phyloP scores from a whole-genome alignment of 2,888 invertebrate species.

The Nomada fucata region DNA sequence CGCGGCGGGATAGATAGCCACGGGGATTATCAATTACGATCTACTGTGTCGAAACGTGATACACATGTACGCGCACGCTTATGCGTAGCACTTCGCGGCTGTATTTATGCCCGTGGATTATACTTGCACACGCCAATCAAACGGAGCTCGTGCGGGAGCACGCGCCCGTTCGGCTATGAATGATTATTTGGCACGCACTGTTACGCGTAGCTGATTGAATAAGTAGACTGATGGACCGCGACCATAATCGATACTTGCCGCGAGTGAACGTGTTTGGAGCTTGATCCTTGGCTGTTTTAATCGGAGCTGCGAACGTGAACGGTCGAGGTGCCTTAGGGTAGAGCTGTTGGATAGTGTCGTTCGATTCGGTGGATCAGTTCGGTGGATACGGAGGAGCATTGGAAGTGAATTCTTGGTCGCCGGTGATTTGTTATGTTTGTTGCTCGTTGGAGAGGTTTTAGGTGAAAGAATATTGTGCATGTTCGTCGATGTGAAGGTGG shows the following conservation, averaged over 20 bases:
- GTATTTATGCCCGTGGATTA: conserved; percentile 37
- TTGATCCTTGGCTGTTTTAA: conserved; percentile 9
- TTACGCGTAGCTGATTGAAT: conserved; percentile 55
- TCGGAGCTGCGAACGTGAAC: background rate
- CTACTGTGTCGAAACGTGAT: conserved; percentile 54
- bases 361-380: too few relatives aligned
- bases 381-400: too few relatives aligned
- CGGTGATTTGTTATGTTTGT: too few relatives aligned
- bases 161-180: conserved; percentile 26
- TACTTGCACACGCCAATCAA: conserved; percentile 28
- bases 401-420: too few relatives aligned
- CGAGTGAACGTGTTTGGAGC: conserved; percentile 2
- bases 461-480: too few relatives aligned
- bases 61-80: conserved; percentile 45
- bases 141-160: background rate
- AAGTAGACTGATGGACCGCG: conserved; percentile 48
- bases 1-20: conserved; percentile 48
- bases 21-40: conserved; percentile 70
- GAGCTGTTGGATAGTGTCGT: too few relatives aligned
- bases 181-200: conserved; percentile 59
- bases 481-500: too few relatives aligned
- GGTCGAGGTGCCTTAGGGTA: too few relatives aligned
- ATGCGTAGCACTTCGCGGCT: conserved; percentile 11
- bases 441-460: too few relatives aligned
- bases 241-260: conserved; percentile 38